Evolutionary conservation across 2,113 vertebrate species (phyloP).

Genomic region (Gymnogyps californianus): DNA sequence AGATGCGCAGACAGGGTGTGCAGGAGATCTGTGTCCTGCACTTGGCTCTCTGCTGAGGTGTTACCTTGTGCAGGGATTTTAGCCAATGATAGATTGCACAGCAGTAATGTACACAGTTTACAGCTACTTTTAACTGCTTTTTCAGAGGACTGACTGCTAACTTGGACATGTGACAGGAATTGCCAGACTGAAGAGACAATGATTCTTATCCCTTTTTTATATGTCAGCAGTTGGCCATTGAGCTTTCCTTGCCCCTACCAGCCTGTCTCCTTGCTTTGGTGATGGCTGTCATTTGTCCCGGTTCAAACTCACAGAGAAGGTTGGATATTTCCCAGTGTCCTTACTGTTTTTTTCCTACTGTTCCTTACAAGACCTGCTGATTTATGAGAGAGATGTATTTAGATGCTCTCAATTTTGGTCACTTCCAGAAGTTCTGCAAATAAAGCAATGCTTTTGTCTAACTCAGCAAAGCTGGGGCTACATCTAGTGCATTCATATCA

Average conservation of each 20-base stretch:
- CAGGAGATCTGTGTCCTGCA: background rate
- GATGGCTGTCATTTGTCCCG: background rate
- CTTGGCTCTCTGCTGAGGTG: too few species aligned
- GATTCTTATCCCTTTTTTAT: background rate
- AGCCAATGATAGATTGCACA: too few species aligned
- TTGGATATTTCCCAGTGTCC: background rate
- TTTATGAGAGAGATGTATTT: background rate
- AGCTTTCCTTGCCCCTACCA: background rate
- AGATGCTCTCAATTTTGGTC: background rate
- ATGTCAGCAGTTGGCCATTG: background rate
- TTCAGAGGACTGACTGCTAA: background rate
- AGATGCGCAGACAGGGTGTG: fast-evolving
- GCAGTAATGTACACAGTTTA: background rate
- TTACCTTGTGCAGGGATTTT: background rate
- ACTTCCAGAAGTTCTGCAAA: background rate
- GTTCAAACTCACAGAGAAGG: background rate
- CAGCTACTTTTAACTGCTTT: background rate
- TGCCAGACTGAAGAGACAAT: background rate
- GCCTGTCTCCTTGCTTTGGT: background rate
- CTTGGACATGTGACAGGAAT: background rate
- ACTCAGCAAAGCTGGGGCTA: background rate
- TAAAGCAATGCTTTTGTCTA: background rate
- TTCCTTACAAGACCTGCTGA: background rate
- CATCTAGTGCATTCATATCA: background rate
- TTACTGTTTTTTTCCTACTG: background rate